Evolutionary conservation across 2,888 invertebrate genomes (phyloP).

Genomic region (Polymixis lichenea): DNA sequence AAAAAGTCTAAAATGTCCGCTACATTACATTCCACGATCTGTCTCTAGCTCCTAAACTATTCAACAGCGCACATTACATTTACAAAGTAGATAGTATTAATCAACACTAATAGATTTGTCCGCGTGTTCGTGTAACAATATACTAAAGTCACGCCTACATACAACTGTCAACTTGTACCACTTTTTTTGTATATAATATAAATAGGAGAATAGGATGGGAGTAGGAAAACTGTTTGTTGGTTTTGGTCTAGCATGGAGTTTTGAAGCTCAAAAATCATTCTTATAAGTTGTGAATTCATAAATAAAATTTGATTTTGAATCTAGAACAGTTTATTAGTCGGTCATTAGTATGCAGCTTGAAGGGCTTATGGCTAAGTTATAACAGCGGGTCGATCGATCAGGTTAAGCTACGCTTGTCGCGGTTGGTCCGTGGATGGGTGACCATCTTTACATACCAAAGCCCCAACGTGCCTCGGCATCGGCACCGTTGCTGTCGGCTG

Average conservation of each 20-base stretch:
- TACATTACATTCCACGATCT: not conserved
- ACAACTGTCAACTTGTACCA: constrained; percentile 42
- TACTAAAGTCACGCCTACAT: constrained; percentile 56
- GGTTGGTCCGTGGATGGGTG: no score
- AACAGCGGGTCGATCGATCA: no score
- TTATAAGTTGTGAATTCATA: not conserved
- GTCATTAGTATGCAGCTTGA: no score
- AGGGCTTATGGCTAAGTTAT: no score
- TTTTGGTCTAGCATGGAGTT: not conserved
- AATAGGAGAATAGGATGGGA: constrained; percentile 16
- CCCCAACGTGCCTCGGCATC: no score
- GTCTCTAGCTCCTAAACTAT: constrained; percentile 51
- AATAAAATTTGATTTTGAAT: not conserved
- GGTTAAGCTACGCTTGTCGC: no score
- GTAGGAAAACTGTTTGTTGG: constrained; percentile 11
- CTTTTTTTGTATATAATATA: constrained; percentile 43
- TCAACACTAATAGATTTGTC: constrained; percentile 65
- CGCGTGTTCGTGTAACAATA: constrained; percentile 55
- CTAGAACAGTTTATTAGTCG: no score
- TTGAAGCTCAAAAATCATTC: no score
- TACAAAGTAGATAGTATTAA: constrained; percentile 61
- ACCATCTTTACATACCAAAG: not conserved
- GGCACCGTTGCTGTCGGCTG: no score
- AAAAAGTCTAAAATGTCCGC: not conserved
- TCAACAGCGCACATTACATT: constrained; percentile 49